Evolutionary conservation across 2,113 vertebrate genomes (phyloP).

Genomic region (Suncus etruscus): DNA sequence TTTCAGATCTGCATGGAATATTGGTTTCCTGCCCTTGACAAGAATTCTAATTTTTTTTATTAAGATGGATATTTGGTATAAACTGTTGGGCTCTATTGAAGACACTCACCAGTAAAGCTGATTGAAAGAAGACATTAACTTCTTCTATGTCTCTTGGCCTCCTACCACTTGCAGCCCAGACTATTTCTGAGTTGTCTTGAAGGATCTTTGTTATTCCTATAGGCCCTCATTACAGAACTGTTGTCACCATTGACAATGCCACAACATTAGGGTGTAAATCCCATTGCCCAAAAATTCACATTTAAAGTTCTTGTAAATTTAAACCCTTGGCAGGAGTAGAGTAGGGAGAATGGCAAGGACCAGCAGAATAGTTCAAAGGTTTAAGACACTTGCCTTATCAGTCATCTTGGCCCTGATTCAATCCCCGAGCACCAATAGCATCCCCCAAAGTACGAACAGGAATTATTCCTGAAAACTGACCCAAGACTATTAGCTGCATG

Average conservation of each 20-base stretch:
- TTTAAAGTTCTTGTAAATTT: conserved; percentile 3
- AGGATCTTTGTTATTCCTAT: neutral
- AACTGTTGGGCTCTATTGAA: neutral
- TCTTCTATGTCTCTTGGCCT: too few relatives aligned
- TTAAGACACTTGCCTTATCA: too few relatives aligned
- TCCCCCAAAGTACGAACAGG: too few relatives aligned
- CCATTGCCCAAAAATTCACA: neutral
- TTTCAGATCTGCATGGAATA: neutral
- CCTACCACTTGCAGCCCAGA: neutral
- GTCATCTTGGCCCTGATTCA: too few relatives aligned
- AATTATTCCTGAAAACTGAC: too few relatives aligned
- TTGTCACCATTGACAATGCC: neutral
- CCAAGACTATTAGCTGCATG: too few relatives aligned
- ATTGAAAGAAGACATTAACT: neutral
- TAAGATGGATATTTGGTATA: neutral
- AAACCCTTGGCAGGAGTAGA: neutral
- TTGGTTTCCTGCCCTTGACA: too few relatives aligned
- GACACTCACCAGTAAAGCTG: neutral
- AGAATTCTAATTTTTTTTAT: neutral
- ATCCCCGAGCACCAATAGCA: too few relatives aligned
- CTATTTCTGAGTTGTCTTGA: neutral
- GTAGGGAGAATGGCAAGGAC: too few relatives aligned
- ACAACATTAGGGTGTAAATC: neutral
- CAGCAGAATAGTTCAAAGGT: too few relatives aligned
- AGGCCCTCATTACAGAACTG: neutral